phyloP scores from a whole-genome alignment of 1,140 invertebrate species.

The Drosophila bocqueti region DNA sequence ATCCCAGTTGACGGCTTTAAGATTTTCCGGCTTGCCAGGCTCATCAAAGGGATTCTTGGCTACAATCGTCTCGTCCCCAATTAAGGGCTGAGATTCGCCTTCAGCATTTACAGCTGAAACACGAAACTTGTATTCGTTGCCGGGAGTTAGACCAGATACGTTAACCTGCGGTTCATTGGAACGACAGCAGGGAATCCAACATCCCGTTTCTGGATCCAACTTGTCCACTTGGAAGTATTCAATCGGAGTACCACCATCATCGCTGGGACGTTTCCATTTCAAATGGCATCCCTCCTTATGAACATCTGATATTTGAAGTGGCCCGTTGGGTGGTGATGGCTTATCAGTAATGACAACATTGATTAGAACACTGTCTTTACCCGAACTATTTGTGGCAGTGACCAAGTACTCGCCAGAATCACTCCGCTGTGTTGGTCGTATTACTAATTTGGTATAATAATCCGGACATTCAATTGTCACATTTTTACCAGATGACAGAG shows the following conservation, averaged over 20 bases:
- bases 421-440: slow-evolving; percentile 91
- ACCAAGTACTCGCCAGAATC: slow-evolving; percentile 96
- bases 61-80: slow-evolving; percentile 93
- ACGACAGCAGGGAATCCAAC: slow-evolving; percentile 96
- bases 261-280: slow-evolving; percentile 96
- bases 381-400: slow-evolving; percentile 93
- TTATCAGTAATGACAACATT: slow-evolving; percentile 97
- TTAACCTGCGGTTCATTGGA: slow-evolving; percentile 93
- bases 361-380: slow-evolving; percentile 95
- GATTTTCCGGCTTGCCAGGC: slow-evolving; percentile 95
- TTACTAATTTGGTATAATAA: slow-evolving; percentile 94
- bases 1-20: slow-evolving; percentile 97
- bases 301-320: slow-evolving; percentile 94
- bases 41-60: slow-evolving; percentile 99
- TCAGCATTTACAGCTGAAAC: slow-evolving; percentile 98
- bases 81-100: slow-evolving; percentile 97
- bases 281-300: slow-evolving; percentile 97
- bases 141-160: slow-evolving; percentile 94
- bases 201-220: slow-evolving; percentile 96
- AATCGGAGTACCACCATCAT: slow-evolving; percentile 94
- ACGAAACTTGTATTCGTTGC: slow-evolving; percentile 97
- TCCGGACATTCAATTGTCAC: slow-evolving; percentile 93
- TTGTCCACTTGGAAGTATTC: slow-evolving; percentile 98
- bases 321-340: slow-evolving; percentile 94
- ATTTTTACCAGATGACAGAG: slow-evolving; percentile 85